Evolutionary conservation across 2,888 invertebrate genomes (phyloP), one percentile per base, ranked within the genome.

Genomic region (Margaritifera margaritifera): DNA sequence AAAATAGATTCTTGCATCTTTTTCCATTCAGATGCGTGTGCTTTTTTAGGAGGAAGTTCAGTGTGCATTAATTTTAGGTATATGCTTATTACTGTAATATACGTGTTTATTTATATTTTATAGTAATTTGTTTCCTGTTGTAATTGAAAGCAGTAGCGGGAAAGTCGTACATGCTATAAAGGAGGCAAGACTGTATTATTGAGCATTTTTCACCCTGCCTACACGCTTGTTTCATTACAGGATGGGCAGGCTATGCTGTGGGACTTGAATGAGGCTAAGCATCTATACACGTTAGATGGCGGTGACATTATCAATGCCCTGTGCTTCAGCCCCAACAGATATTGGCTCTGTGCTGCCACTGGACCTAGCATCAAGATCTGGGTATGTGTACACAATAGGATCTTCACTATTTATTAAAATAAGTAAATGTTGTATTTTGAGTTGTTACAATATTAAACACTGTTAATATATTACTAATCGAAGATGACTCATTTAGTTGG

Each of bases 261-360:
- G 99, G 99, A 99, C 91, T 92, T 99, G 90, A 99, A 99, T 91
- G 99, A 99, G 90, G 98, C 98, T 92, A 99, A 99, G 91, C 98
- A 99, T 91, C 92, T 99, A 89, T 99, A 99, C 92, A 99, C 99
- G 20, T 92, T 99, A 87, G 98, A 98, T 90, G 99, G 99, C 91
- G 98, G 97, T 91, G 98, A 98, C 90, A 96, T 96, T 90, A 99
- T 99, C 91, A 98, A 98, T 85, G 96, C 99, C 6, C 92, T 99
- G 85, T 97, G 97, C 93, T 99, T 99, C 94, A 98, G 98, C 78
- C 99, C 99, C 77, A 99, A 99, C 92, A 94, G 98, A 73, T 99
- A 99, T 90, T 99, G 99, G 99, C 93, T 99, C 79, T 99, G 99
- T 91, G 99, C 98, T 88, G 99, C 99, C 27, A 98, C 96, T 87